phyloP scores from a whole-genome alignment of 2,888 invertebrate genomes.

The Drosophila limbata region DNA sequence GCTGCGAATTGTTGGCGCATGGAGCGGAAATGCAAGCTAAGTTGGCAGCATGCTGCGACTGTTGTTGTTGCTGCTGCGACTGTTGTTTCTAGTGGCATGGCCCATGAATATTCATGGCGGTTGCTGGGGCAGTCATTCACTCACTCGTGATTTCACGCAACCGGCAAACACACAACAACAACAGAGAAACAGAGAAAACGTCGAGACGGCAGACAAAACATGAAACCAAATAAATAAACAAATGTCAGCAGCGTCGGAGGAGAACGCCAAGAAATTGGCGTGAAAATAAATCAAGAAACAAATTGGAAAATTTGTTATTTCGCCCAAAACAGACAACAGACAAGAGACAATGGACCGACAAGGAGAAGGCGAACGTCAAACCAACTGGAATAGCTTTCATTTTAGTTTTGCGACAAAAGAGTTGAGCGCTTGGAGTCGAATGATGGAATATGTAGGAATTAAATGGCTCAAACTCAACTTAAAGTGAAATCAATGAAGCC shows the following conservation, averaged over 20 bases:
- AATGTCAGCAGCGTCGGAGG: conserved; percentile 68
- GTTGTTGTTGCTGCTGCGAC: conserved; percentile 23
- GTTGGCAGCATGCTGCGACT: conserved; percentile 41
- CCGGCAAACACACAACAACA: conserved; percentile 19
- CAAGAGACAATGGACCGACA: conserved; percentile 27
- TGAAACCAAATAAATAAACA: conserved; percentile 79
- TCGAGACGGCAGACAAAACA: conserved; percentile 70
- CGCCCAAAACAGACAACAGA: conserved; percentile 30
- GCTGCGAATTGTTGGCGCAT: conserved; percentile 72
- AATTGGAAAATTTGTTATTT: conserved; percentile 80
- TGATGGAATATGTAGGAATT: conserved; percentile 3
- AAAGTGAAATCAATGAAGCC: conserved; percentile 6
- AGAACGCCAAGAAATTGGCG: conserved; percentile 76
- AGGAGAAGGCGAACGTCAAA: conserved; percentile 16
- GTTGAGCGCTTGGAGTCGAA: background rate
- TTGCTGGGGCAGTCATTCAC: conserved; percentile 78
- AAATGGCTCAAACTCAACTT: conserved; percentile 4
- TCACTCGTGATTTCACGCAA: conserved; percentile 80
- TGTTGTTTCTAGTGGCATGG: conserved; percentile 67
- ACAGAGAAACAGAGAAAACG: background rate
- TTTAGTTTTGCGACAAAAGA: conserved; percentile 5
- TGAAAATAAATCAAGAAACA: conserved; percentile 81
- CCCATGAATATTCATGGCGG: conserved; percentile 76
- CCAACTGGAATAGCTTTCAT: conserved; percentile 32
- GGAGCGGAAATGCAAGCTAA: conserved; percentile 75